Evolutionary conservation across 2,888 invertebrate species (phyloP), one percentile per base, ranked within the genome.

Genomic region (Lasioglossum morio): DNA sequence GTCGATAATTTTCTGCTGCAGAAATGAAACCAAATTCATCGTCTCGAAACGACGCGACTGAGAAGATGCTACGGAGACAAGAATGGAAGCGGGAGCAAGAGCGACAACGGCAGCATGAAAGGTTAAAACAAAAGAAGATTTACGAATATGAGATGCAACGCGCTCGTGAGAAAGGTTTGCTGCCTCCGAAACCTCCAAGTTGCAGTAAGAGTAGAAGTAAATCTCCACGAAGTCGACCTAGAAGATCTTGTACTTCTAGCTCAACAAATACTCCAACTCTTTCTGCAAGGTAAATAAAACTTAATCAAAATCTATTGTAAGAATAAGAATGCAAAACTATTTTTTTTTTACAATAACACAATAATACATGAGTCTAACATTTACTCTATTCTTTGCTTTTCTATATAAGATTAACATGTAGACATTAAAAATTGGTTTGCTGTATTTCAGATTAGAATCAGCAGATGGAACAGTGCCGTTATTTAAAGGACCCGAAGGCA

Each of bases 401-500:
- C 48, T 53, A 53, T 23, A 53, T 23, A 7, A 19, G 23, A 23
- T 23, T 23, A 23, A 53, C 23, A 7, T 53, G 7, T 2, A 53
- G 7, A 2, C 48, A 53, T 23, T 23, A 23, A 53, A 23, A 53
- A 53, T 53, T 8, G 10, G 3, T 23, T 37, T 40, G 53, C n/a
- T 66, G 4, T 12, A 48, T 48, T 79, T 40, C 72, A 93, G 93
- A 86, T 84, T 86, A 70, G 89, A 91, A 12, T 46, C 88, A 37
- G 76, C 84, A 27, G 87, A 82, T 70, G 90, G 89, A 16, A 86
- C 72, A 75, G 82, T 79, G 72, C 86, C 86, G 8, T 82, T 92
- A 76, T 93, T 92, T 72, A 92, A 92, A 82, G 93, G 93, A 72
- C 91, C 91, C 1, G 91, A 93, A 34, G 91, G 89, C 27, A 86